Base-by-base conservation (phyloP, 2,888 invertebrate genomes). In the Invenusta paracnida region DNA sequence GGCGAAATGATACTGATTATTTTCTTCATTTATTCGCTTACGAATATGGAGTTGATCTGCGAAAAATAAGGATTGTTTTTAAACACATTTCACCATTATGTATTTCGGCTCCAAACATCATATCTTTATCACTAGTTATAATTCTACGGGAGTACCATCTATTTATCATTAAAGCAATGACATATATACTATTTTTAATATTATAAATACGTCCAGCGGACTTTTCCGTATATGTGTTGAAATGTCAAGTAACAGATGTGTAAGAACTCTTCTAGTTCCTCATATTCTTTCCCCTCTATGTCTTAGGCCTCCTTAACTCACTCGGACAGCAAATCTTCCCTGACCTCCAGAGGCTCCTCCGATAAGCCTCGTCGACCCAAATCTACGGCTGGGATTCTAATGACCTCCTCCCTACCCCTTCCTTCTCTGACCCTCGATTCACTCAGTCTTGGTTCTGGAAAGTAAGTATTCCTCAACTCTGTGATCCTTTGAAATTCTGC, bases 201-300 rank as follows among this genome's bases (percentile, higher is more conserved):
- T n/a, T n/a, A n/a, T n/a, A n/a, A n/a, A n/a, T n/a, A n/a, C n/a
- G n/a, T n/a, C n/a, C n/a, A n/a, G n/a, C n/a, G n/a, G n/a, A n/a
- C n/a, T n/a, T n/a, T n/a, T n/a, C n/a, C n/a, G n/a, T n/a, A n/a
- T n/a, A n/a, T n/a, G n/a, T n/a, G n/a, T n/a, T n/a, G n/a, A n/a
- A n/a, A n/a, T n/a, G n/a, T n/a, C n/a, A n/a, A n/a, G n/a, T n/a
- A n/a, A n/a, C n/a, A n/a, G n/a, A n/a, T n/a, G n/a, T n/a, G n/a
- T n/a, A n/a, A n/a, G n/a, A n/a, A n/a, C n/a, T n/a, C n/a, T n/a
- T n/a, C n/a, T n/a, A n/a, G n/a, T n/a, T n/a, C n/a, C n/a, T n/a
- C n/a, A n/a, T n/a, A n/a, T n/a, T n/a, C n/a, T n/a, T n/a, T n/a
- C 87, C 48, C 84, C 83, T 28, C 81, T 17, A 5, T 17, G 48